These are phyloP conservation scores for Capreolus pygargus DNA, from an alignment of 2,113 vertebrate species.

Conservation along the genomic window DNA sequence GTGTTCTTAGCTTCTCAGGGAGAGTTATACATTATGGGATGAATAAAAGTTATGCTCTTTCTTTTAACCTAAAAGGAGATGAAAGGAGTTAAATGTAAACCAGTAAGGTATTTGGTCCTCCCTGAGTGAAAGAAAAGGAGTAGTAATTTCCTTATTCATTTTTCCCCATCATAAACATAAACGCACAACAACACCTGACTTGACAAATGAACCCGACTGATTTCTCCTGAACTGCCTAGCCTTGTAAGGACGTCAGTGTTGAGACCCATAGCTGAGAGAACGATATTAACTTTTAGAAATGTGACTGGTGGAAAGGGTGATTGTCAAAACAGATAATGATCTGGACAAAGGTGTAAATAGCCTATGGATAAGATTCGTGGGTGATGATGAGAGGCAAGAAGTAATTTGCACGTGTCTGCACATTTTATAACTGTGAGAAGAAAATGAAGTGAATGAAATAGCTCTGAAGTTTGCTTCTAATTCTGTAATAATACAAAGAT, in stretches of 20 bases:
- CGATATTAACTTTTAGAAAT: conserved; percentile 46
- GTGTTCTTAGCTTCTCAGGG: background rate
- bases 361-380: conserved; percentile 14
- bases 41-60: background rate
- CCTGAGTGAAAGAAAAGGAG: background rate
- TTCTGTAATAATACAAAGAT: background rate
- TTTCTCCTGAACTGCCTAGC: background rate
- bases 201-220: conserved; percentile 8
- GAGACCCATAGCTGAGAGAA: conserved; percentile 12
- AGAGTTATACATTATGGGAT: background rate
- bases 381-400: conserved; percentile 56
- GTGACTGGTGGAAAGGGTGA: background rate
- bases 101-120: background rate
- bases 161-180: background rate
- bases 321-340: conserved; percentile 65
- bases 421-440: conserved; percentile 46
- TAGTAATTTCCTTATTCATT: background rate
- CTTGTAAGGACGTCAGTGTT: background rate
- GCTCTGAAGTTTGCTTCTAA: background rate
- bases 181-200: background rate
- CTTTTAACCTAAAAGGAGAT: background rate
- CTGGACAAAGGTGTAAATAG: conserved; percentile 60
- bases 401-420: conserved; percentile 61
- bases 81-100: background rate
- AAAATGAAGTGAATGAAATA: conserved; percentile 25